phyloP scores from a whole-genome alignment of 1,140 invertebrate genomes.

The Aphaenogaster rudis region DNA sequence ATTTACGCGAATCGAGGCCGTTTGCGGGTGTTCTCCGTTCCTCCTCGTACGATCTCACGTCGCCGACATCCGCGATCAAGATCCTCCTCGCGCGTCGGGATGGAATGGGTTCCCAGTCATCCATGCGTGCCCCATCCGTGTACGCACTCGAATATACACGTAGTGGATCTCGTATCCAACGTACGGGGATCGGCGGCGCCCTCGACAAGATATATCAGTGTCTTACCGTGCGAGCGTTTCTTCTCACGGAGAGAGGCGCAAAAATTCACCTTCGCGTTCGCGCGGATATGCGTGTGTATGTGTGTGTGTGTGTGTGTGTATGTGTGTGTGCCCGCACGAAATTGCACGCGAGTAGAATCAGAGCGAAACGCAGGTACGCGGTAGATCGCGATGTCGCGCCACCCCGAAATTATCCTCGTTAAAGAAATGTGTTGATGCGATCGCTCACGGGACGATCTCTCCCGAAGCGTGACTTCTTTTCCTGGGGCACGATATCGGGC shows the following conservation, averaged over 20 bases:
- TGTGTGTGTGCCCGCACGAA: background rate
- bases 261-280: constrained; percentile 67
- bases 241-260: constrained; percentile 73
- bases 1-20: constrained; percentile 16
- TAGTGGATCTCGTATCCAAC: constrained; percentile 67
- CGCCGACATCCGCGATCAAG: constrained; percentile 70
- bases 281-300: background rate
- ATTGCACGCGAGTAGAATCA: constrained; percentile 42
- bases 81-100: constrained; percentile 65
- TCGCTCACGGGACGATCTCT: constrained; percentile 21
- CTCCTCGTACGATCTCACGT: constrained; percentile 66
- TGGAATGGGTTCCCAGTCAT: constrained; percentile 72
- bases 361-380: constrained; percentile 27
- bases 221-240: constrained; percentile 67
- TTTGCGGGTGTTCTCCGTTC: constrained; percentile 47
- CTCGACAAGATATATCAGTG: constrained; percentile 71
- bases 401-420: constrained; percentile 61
- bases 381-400: constrained; percentile 45
- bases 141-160: constrained; percentile 60
- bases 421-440: constrained; percentile 48
- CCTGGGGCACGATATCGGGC: background rate
- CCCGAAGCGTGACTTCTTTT: constrained; percentile 57
- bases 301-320: background rate
- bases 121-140: constrained; percentile 69
- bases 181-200: background rate